These are phyloP conservation scores for Melozone crissalis DNA, from an alignment of 2,113 vertebrate species.

Conservation along the genomic window DNA sequence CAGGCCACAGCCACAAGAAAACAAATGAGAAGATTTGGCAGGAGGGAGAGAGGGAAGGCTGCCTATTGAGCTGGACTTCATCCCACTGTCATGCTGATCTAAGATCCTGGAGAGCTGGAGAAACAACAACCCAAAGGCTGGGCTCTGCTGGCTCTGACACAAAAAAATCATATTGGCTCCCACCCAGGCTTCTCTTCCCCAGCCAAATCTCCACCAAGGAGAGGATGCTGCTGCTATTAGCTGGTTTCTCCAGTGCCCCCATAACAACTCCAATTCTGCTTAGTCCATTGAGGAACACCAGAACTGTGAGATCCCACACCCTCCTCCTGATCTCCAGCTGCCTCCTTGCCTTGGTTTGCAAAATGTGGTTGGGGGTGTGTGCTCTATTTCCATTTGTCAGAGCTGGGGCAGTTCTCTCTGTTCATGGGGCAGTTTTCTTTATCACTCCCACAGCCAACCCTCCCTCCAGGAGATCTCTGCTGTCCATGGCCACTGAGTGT, in stretches of 20 bases:
- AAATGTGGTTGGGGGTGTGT: neutral
- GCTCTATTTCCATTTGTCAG: neutral
- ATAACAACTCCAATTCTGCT: neutral
- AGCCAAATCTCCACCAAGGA: neutral
- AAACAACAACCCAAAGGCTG: neutral
- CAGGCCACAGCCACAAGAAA: neutral
- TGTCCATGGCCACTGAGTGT: no score
- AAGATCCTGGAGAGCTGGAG: neutral
- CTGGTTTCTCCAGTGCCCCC: accelerated
- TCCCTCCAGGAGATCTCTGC: no score
- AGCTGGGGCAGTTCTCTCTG: no score
- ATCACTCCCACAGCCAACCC: no score
- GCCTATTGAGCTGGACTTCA: neutral
- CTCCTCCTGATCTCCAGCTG: neutral
- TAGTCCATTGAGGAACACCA: no score
- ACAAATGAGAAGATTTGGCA: neutral
- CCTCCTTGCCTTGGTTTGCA: neutral
- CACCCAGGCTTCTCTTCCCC: neutral
- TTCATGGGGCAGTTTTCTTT: no score
- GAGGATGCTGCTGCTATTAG: neutral
- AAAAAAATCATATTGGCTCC: neutral
- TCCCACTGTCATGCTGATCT: neutral
- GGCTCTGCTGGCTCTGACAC: neutral
- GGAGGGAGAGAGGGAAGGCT: neutral
- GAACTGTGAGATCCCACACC: neutral